phyloP scores from a whole-genome alignment of 1,140 invertebrate genomes.

The Drosophila melanica region DNA sequence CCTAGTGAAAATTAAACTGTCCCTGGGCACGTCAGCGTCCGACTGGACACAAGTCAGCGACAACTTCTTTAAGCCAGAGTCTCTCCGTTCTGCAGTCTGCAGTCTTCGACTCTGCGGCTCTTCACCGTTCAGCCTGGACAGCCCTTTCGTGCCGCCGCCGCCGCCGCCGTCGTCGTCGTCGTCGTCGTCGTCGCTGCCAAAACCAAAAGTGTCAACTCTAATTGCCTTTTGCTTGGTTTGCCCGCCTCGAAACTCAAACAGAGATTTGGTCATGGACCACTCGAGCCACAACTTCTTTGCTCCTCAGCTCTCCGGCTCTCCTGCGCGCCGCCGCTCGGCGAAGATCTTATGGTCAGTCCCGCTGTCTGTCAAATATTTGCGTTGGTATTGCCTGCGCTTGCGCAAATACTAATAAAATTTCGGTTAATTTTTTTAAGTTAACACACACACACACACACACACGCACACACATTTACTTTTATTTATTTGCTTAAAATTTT shows the following conservation, averaged over 20 bases:
- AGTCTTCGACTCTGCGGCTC: conserved; percentile 19
- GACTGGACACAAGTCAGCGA: conserved; percentile 37
- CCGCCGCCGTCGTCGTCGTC: conserved; percentile 9
- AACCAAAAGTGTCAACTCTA: conserved; percentile 83
- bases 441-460: conserved; percentile 71
- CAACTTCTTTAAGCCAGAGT: conserved; percentile 40
- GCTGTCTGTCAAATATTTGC: conserved; percentile 76
- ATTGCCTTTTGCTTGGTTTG: conserved; percentile 77
- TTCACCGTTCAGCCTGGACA: conserved; percentile 28
- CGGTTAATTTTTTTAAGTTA: conserved; percentile 83
- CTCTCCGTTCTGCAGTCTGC: conserved; percentile 34
- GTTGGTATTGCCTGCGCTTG: conserved; percentile 79
- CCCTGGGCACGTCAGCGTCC: conserved; percentile 72
- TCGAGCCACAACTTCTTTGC: not conserved
- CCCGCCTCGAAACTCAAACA: conserved; percentile 51
- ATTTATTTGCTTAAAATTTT: conserved; percentile 69
- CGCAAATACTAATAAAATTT: conserved; percentile 84
- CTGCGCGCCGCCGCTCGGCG: conserved; percentile 5
- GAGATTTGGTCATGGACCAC: conserved; percentile 54
- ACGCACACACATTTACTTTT: conserved; percentile 68
- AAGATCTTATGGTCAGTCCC: conserved; percentile 52
- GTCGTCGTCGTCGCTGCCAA: conserved; percentile 31
- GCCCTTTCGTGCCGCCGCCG: conserved; percentile 43
- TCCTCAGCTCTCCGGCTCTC: not conserved
- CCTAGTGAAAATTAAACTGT: conserved; percentile 81